Base-by-base conservation (phyloP, 1,140 invertebrate species). In the Yoshiicerus persimilis region DNA sequence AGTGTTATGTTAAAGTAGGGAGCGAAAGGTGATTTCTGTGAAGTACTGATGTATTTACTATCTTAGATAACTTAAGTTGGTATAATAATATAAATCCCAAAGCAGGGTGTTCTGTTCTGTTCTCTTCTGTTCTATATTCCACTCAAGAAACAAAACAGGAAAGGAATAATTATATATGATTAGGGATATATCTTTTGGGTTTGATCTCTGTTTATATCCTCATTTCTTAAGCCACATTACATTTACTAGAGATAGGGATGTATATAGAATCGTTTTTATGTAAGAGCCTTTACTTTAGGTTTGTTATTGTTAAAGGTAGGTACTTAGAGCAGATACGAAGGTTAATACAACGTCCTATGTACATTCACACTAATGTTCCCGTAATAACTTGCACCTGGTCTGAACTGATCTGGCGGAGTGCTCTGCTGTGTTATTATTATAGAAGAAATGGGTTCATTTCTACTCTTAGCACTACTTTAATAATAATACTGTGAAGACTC, bases 371-470 rank as follows among this genome's bases (percentile, higher is more conserved):
- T 70, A 80, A 80, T 80, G 75, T 32, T 80, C 75, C 38, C 38
- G 75, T 80, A 80, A 80, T 80, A 80, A 80, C 75, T 34, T 80
- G 75, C 75, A 80, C 75, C 75, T 80, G 75, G 75, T 16, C n/a
- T 38, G 30, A n/a, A 16, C 20, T 56, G 47, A 56, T 56, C 20
- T 56, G 3, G 13, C 6, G 47, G 10, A 30, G 64, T n/a, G 5
- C 64, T 70, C 13, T 70, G 23, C 64, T 70, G 23, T 70, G 23
- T 70, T 27, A 30, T 70, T 27, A 30, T 30, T 70, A 30, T 6
- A 11, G 64, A 11, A 27, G 11, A n/a, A 27, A 66, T 66, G 27
- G 27, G 23, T 2, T 6, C 64, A 27, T 30, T 70, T 70, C 27
- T 70, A 70, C 64, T 70, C 47, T 56, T 56, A 56, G 47, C 47